Percentiles rank a stretch among this genome's conserved stretches.
These are phyloP conservation scores for Microcebus jonahi DNA, from an alignment of 2,113 vertebrate genomes.

Conservation along the genomic window DNA sequence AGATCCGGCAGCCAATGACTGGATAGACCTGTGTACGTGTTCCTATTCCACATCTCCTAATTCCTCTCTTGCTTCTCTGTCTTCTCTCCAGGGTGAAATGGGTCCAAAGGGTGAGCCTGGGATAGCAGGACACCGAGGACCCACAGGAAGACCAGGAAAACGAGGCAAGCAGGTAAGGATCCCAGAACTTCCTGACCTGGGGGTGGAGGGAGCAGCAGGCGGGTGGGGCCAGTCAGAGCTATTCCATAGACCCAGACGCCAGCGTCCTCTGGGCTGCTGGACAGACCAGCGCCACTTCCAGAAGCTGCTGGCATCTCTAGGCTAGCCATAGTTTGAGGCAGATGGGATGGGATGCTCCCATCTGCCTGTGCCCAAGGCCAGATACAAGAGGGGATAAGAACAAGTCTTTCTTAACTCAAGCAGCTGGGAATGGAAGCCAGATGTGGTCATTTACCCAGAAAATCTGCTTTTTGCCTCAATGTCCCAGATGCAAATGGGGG, in stretches of 20 bases:
- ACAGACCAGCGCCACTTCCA: not conserved
- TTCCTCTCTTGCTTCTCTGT: constrained; percentile 52
- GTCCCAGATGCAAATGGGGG: not conserved
- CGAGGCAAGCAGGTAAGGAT: constrained; percentile 95
- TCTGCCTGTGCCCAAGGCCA: not conserved
- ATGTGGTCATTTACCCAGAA: not conserved
- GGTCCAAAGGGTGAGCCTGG: constrained; percentile 97
- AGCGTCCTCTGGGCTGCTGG: not conserved
- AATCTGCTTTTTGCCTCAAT: not conserved
- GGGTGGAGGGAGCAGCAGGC: not conserved
- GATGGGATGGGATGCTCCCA: fast-evolving
- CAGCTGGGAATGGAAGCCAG: not conserved
- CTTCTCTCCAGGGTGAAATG: constrained; percentile 93
- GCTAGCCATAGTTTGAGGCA: not conserved
- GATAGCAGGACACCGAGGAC: constrained; percentile 94
- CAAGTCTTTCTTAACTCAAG: not conserved
- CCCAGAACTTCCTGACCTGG: not conserved
- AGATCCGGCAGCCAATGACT: fast-evolving
- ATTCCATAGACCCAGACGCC: not conserved
- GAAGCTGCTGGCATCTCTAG: not conserved
- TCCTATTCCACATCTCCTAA: not conserved
- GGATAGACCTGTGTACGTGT: not conserved
- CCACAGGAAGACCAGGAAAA: constrained; percentile 96
- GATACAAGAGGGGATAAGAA: not conserved
- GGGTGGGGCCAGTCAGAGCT: not conserved